Base-by-base conservation (phyloP, 1,140 invertebrate genomes). In the Brachionus plicatilis region DNA sequence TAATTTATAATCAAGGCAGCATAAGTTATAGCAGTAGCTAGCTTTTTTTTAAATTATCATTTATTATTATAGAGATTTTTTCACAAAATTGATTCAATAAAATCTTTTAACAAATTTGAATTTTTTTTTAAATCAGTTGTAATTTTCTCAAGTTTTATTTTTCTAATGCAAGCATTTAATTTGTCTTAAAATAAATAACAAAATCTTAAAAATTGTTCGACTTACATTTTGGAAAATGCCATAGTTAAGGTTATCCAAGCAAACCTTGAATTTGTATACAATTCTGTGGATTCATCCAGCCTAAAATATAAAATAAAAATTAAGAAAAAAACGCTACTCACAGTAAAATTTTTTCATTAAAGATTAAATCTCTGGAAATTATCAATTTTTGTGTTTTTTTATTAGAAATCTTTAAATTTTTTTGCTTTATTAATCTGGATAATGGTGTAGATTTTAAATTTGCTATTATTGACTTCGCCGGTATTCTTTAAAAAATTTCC, bases 11-110 rank as follows among this genome's bases (percentile, higher is more conserved):
- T 72, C 17, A 20, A 41, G 17, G 68, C 68, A 72, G 68, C 68
- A 72, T 72, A 72, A 72, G 68, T 72, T 72, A 45, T 11, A 72
- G 14, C n/a, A 72, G n/a, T 43, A 41, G n/a, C 14, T n/a, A 72
- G 66, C 27, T 33, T 33, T 33, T 24, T 68, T 68, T 33, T 33
- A 68, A 68, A 33, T 68, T 68, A 68, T 68, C 27, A 68, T 68
- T 68, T 41, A 68, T 68, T 68, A 68, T 68, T 68, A 68, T 33
- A 68, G 33, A 68, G 27, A 33, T 24, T 68, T 68, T 14, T 33
- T 33, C 17, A 68, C 20, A 68, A 60, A 60, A 60, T 60, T 60
- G 53, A 60, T 60, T 60, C 53, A 60, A 60, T 56, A 56, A 60
- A 20, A 60, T 8, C 27, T 50, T 60, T 60, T 20, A 24, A 60